Evolutionary conservation across 1,140 invertebrate species (phyloP).

Genomic region (Paraescarpia echinospica): DNA sequence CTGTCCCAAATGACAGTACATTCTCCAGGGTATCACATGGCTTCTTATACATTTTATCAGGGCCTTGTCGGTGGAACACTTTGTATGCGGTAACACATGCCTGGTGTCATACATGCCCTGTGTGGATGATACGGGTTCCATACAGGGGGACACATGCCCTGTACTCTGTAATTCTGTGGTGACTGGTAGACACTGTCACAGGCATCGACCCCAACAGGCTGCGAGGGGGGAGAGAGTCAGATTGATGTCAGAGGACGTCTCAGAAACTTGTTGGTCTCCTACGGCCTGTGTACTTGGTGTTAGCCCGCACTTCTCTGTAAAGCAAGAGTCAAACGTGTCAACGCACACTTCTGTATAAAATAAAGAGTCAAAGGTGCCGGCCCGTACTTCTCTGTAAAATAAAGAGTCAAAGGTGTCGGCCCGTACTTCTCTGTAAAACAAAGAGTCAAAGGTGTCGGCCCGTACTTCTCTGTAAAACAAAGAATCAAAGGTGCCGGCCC

Average conservation of each 20-base stretch:
- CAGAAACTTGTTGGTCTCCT: conserved; percentile 41
- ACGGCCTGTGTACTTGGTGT: conserved; percentile 61
- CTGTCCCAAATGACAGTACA: background rate
- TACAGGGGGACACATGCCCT: too few species aligned
- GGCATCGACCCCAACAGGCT: background rate
- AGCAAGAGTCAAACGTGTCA: background rate
- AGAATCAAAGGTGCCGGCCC: too few species aligned
- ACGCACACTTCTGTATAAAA: too few species aligned
- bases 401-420: conserved; percentile 20
- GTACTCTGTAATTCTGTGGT: too few species aligned
- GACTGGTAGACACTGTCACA: too few species aligned
- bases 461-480: background rate
- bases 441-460: background rate
- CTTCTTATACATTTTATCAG: background rate
- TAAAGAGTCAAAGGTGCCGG: background rate
- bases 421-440: conserved; percentile 19
- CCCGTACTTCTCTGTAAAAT: conserved; percentile 45
- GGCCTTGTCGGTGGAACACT: too few species aligned
- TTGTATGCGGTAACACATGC: too few species aligned
- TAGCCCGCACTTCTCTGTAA: conserved; percentile 40
- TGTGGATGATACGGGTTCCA: too few species aligned
- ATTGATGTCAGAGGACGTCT: background rate
- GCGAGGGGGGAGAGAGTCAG: background rate
- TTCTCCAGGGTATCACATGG: background rate
- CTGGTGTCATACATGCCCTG: too few species aligned